Evolutionary conservation across 2,113 vertebrate genomes (phyloP).

Genomic region (Falco punctatus): DNA sequence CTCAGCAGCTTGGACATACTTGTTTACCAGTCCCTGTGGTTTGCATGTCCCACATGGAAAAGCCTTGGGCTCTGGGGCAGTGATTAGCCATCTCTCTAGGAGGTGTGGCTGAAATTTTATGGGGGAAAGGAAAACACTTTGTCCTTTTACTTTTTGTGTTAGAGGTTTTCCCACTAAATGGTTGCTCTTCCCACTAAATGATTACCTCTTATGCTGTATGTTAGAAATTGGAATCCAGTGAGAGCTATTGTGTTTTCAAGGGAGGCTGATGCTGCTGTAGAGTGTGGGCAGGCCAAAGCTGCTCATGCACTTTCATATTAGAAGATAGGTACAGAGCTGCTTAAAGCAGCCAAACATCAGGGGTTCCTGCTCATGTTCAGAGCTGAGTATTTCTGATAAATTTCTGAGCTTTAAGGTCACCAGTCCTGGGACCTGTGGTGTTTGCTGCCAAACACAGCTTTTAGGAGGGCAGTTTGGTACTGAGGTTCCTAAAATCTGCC

Average conservation of each 20-base stretch:
- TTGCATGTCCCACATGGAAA: not conserved
- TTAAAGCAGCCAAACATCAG: not conserved
- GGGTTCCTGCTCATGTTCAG: not conserved
- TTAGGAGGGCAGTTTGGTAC: not conserved
- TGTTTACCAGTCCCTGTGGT: not conserved
- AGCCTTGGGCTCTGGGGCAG: not conserved
- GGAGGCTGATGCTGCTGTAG: not conserved
- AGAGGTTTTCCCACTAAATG: not conserved
- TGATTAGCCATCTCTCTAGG: not conserved
- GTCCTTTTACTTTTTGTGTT: not conserved
- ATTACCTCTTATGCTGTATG: not conserved
- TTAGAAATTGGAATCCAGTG: not conserved
- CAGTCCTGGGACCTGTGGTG: rapidly evolving
- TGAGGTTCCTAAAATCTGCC: not conserved
- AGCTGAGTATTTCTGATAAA: not conserved
- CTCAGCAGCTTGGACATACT: not conserved
- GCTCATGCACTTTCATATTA: not conserved
- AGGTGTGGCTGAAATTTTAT: not conserved
- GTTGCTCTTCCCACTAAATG: not conserved
- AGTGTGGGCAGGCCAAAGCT: not conserved
- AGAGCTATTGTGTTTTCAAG: not conserved
- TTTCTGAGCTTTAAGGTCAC: not conserved
- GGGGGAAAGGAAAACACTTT: not conserved
- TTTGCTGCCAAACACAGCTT: not conserved
- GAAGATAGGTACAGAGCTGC: not conserved